phyloP scores from a whole-genome alignment of 2,797 vertebrate genomes.

The Lithobates pipiens region DNA sequence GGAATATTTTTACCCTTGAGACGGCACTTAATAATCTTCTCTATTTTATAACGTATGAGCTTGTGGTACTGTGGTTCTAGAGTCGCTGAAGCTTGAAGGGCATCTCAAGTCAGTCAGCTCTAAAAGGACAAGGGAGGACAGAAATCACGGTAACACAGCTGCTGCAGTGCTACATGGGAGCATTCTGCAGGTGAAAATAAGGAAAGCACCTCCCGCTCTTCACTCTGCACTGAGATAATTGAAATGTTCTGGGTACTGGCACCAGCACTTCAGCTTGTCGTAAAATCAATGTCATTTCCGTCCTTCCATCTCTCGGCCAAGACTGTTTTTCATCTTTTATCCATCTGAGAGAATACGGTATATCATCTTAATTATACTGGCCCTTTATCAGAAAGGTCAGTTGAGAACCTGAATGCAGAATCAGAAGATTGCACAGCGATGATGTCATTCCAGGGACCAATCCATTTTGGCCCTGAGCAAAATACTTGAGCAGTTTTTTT shows the following conservation, averaged over 20 bases:
- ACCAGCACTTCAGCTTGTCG: conserved; percentile 88
- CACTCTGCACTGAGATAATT: conserved; percentile 79
- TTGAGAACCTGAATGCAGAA: conserved; percentile 38
- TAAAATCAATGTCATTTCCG: conserved; percentile 86
- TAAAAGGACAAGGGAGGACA: conserved; percentile 48
- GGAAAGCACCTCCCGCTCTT: conserved; percentile 45
- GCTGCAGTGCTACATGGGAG: conserved; percentile 56
- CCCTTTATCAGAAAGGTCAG: conserved; percentile 59
- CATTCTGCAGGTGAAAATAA: conserved; percentile 55
- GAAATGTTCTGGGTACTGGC: conserved; percentile 86
- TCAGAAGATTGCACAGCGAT: conserved; percentile 31
- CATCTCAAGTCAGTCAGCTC: conserved; percentile 42
- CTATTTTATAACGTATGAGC: conserved; percentile 52
- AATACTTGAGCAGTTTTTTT: background rate
- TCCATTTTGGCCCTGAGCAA: background rate
- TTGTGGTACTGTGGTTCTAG: conserved; percentile 32
- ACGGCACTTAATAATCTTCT: conserved; percentile 55
- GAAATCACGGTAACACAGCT: conserved; percentile 46
- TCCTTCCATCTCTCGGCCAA: conserved; percentile 64
- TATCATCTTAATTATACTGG: conserved; percentile 85
- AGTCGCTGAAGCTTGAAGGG: conserved; percentile 57
- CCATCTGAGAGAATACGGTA: conserved; percentile 68
- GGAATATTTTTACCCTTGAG: conserved; percentile 50
- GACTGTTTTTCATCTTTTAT: conserved; percentile 75
- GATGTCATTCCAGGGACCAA: conserved; percentile 16